Base-by-base conservation (phyloP, 2,888 invertebrate species). In the Dendrolimus houi region DNA sequence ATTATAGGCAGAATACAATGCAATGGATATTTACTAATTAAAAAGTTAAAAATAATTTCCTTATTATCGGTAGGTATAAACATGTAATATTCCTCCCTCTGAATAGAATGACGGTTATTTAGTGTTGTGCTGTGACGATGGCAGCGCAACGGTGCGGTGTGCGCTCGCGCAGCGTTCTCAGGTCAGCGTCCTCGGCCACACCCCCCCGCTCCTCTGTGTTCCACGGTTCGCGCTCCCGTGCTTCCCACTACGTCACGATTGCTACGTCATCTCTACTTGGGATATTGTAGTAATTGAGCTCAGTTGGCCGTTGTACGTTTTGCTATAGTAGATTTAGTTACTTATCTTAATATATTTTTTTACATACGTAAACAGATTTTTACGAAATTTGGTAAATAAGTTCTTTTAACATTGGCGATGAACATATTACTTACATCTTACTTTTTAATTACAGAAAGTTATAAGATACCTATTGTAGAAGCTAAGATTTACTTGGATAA, bases 101-200 rank as follows among this genome's bases (percentile, higher is more conserved):
- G 47, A 47, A 62, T 60, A 66, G 64, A 68, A 69, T 47, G 47
- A 47, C 47, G 12, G 47, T 47, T 47, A 10, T 10, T 47, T 47
- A 47, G 47, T 47, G 47, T 12, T 47, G 47, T 47, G 47, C 47
- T 47, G 9, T 12, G 12, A 12, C 47, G 47, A 47, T 12, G 47
- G 64, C 62, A 63, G 63, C 60, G 60, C 62, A 59, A 61, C 66
- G 64, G 60, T 55, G 60, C 56, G 62, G 58, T 63, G 62, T 60
- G 60, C 61, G 60, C 66, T 71, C 71, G 66, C 66, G 61, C 59
- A 64, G 66, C 64, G 12, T 47, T 63, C 60, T 69, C 69, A 77
- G 82, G 87, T 85, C 85, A 85, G 74, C 79, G 85, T 62, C 81
- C 85, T 76, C 70, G 42, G 59, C 53, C 62, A 54, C 42, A 59